These are phyloP conservation scores for Meta bourneti DNA, from an alignment of 2,888 invertebrate genomes.

Conservation along the genomic window DNA sequence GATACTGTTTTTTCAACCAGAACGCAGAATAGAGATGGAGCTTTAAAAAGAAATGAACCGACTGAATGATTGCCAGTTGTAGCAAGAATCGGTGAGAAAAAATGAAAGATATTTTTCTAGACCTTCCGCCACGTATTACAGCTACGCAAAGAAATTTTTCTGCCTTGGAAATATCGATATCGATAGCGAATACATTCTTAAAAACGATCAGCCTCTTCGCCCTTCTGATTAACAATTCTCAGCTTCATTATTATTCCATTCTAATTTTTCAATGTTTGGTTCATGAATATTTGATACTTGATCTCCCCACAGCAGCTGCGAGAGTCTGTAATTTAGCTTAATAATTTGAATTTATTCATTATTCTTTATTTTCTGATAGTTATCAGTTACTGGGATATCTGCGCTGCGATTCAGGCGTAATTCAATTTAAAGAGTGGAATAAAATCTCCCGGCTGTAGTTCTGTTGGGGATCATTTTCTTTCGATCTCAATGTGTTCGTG, in stretches of 20 bases:
- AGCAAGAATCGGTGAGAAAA: too few relatives aligned
- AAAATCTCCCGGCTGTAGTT: not conserved
- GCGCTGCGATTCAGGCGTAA: not conserved
- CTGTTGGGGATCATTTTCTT: too few relatives aligned
- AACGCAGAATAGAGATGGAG: too few relatives aligned
- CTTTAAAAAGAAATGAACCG: too few relatives aligned
- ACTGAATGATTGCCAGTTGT: too few relatives aligned
- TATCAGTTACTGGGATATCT: constrained; percentile 32
- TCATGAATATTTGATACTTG: constrained; percentile 53
- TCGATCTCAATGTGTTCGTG: not conserved
- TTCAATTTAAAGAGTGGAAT: not conserved
- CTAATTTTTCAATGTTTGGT: constrained; percentile 48
- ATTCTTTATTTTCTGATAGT: constrained; percentile 51
- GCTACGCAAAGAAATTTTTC: not conserved
- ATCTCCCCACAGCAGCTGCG: constrained; percentile 43
- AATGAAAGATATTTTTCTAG: too few relatives aligned
- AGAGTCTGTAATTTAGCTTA: constrained; percentile 51
- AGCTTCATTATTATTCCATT: constrained; percentile 57
- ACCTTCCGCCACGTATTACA: not conserved
- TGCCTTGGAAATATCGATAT: not conserved
- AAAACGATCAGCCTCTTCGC: constrained; percentile 2
- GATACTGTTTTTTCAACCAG: too few relatives aligned
- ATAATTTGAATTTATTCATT: constrained; percentile 63
- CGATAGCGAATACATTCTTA: not conserved
- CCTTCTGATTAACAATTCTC: constrained; percentile 55